phyloP scores from a whole-genome alignment of 2,888 invertebrate genomes.

The Dioctria linearis region DNA sequence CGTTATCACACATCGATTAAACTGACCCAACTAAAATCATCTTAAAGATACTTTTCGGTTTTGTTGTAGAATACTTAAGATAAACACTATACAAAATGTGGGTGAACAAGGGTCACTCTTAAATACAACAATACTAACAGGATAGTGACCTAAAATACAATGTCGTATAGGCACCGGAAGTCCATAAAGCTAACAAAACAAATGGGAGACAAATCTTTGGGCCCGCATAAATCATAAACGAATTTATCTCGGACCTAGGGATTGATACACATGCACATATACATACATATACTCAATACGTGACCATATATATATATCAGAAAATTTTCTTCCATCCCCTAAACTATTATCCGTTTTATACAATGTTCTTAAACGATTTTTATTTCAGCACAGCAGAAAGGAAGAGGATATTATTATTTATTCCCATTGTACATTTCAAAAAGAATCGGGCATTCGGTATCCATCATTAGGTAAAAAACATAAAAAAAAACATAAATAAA shows the following conservation, averaged over 20 bases:
- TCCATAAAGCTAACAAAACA: slow-evolving; percentile 18
- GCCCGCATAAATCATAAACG: slow-evolving; percentile 54
- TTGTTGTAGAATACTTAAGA: neutral
- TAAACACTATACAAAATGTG: neutral
- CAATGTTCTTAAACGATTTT: slow-evolving; percentile 3
- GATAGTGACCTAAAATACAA: neutral
- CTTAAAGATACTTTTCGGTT: neutral
- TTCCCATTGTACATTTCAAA: too few relatives aligned
- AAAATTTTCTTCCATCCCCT: neutral
- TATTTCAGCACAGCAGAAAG: neutral
- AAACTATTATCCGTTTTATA: too few relatives aligned
- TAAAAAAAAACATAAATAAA: too few relatives aligned
- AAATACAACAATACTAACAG: neutral
- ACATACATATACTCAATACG: too few relatives aligned
- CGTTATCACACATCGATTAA: neutral
- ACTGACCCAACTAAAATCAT: neutral
- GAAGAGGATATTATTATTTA: neutral
- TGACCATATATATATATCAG: too few relatives aligned
- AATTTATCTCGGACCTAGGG: neutral
- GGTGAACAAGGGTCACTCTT: neutral
- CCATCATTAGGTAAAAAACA: too few relatives aligned
- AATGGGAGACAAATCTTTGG: slow-evolving; percentile 41
- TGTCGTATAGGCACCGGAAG: neutral
- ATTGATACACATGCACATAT: neutral
- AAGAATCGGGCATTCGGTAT: neutral